Percentiles rank a stretch among this genome's conserved stretches.
Conservation (phyloP, 2,888 invertebrate species). For the Synanthedon tipuliformis region DNA sequence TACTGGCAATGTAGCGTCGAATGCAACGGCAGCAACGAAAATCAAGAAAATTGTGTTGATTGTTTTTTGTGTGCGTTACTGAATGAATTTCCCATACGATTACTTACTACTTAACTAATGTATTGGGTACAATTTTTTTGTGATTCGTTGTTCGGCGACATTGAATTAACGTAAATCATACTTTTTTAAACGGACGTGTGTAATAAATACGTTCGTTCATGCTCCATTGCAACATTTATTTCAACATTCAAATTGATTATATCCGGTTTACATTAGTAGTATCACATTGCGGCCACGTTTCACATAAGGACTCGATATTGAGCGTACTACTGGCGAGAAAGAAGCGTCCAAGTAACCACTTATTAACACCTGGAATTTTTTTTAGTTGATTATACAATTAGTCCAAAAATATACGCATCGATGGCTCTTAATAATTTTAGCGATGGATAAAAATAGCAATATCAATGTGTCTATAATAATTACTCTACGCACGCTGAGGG, state of each 20-base stretch:
- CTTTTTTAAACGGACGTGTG: neutral
- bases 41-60: neutral
- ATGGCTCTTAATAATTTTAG: too few relatives aligned
- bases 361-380: constrained; percentile 34
- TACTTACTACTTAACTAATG: neutral
- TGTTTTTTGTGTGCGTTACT: neutral
- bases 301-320: constrained; percentile 27
- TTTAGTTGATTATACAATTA: neutral
- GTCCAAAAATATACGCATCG: too few relatives aligned
- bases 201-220: neutral
- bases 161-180: neutral
- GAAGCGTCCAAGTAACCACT: constrained; percentile 52
- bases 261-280: constrained; percentile 18
- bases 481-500: too few relatives aligned
- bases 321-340: constrained; percentile 36
- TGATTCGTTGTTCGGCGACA: neutral
- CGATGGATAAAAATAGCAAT: too few relatives aligned
- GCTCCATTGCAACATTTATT: too few relatives aligned
- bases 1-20: neutral
- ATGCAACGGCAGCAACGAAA: neutral
- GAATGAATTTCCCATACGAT: constrained; percentile 7
- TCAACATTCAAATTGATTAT: too few relatives aligned
- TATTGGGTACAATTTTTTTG: constrained; percentile 3
- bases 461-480: too few relatives aligned
- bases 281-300: constrained; percentile 39